phyloP scores from a whole-genome alignment of 2,797 vertebrate species.

The Champsocephalus gunnari region DNA sequence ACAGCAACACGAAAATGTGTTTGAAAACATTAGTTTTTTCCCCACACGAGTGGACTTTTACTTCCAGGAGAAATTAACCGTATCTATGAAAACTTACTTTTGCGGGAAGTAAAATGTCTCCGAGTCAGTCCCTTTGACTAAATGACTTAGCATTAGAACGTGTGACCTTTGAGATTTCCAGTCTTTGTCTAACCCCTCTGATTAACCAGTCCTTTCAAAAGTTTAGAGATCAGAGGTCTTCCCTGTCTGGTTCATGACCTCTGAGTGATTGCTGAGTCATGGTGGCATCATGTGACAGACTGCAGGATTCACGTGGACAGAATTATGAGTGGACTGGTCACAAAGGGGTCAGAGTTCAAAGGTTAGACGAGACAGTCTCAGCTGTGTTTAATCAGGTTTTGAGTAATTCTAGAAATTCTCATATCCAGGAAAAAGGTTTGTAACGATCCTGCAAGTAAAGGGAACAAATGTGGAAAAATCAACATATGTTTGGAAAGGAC shows the following conservation, averaged over 20 bases:
- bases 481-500: neutral
- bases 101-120: neutral
- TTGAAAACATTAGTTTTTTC: neutral
- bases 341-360: slow-evolving; percentile 41
- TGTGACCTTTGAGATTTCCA: neutral
- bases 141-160: no score
- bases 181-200: slow-evolving; percentile 21
- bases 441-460: slow-evolving; percentile 3
- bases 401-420: neutral
- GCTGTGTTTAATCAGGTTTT: neutral
- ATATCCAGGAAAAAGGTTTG: slow-evolving; percentile 23
- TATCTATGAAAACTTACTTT: neutral
- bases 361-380: slow-evolving; percentile 11
- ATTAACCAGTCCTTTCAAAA: slow-evolving; percentile 26
- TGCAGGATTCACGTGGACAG: slow-evolving; percentile 29
- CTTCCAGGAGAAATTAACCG: neutral
- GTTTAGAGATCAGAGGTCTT: slow-evolving; percentile 8
- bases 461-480: neutral
- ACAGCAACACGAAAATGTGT: neutral
- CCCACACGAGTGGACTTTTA: neutral
- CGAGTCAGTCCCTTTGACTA: neutral
- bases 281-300: slow-evolving; percentile 21
- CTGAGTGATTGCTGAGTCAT: neutral
- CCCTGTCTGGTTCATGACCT: slow-evolving; percentile 9
- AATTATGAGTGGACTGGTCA: slow-evolving; percentile 1